Evolutionary conservation across 2,113 vertebrate genomes (phyloP).

Genomic region (Lepus americanus): DNA sequence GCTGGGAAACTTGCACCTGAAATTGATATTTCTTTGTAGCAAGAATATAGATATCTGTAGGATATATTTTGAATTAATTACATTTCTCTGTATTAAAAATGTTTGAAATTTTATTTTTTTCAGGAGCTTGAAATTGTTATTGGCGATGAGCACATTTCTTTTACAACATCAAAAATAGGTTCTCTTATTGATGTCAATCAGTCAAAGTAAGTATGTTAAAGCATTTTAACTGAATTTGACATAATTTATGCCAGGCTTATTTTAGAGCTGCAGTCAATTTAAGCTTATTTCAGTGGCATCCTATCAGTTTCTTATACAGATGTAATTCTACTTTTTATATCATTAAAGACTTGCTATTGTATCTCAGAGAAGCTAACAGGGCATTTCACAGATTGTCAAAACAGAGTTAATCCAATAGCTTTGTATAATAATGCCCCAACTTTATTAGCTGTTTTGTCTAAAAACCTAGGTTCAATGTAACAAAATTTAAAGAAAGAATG

Average conservation of each 20-base stretch:
- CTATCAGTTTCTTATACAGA: neutral
- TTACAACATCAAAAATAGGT: constrained; percentile 99
- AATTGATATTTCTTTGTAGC: neutral
- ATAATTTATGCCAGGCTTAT: neutral
- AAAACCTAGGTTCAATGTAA: neutral
- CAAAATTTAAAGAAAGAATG: constrained; percentile 28
- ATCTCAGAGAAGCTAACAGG: neutral
- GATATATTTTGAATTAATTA: neutral
- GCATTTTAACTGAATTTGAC: neutral
- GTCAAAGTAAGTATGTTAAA: constrained; percentile 93
- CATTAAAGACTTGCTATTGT: neutral
- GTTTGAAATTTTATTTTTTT: constrained; percentile 58
- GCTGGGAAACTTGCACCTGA: constrained; percentile 80
- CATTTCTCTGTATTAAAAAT: neutral
- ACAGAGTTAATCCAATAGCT: neutral
- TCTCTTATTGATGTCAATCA: constrained; percentile 99
- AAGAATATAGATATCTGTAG: neutral
- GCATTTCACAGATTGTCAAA: neutral
- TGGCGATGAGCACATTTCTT: constrained; percentile 98
- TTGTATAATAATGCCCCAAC: neutral
- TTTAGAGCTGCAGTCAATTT: neutral
- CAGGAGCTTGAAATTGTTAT: constrained; percentile 99
- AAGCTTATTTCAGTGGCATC: neutral
- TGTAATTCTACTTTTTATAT: constrained; percentile 34
- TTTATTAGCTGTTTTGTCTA: constrained; percentile 7